Evolutionary conservation across 2,888 invertebrate genomes (phyloP).

Genomic region (Coleophora deauratella): DNA sequence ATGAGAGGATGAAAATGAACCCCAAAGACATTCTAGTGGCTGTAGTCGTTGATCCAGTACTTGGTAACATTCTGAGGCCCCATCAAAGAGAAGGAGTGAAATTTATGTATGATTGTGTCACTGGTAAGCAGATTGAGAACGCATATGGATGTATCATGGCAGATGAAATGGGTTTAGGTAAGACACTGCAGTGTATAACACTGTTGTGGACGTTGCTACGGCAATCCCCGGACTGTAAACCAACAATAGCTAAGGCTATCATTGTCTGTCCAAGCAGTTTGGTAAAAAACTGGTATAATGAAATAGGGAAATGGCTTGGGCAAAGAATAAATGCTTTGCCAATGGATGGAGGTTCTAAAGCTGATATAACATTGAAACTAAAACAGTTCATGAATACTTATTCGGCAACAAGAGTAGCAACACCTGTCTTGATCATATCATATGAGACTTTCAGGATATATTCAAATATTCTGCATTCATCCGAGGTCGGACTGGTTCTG

Average conservation of each 20-base stretch:
- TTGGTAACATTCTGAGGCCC: constrained; percentile 92
- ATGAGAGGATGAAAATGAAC: constrained; percentile 89
- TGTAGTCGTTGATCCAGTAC: constrained; percentile 96
- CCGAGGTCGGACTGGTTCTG: constrained; percentile 95
- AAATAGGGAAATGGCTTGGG: constrained; percentile 96
- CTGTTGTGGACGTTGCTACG: constrained; percentile 94
- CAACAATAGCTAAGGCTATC: constrained; percentile 92
- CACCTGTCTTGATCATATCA: constrained; percentile 96
- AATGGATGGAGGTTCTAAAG: constrained; percentile 91
- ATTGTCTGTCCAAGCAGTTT: constrained; percentile 98
- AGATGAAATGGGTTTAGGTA: constrained; percentile 99
- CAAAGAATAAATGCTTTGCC: constrained; percentile 86
- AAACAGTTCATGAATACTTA: constrained; percentile 89
- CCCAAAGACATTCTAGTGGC: constrained; percentile 83
- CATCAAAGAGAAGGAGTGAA: constrained; percentile 99
- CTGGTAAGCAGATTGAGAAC: constrained; percentile 88
- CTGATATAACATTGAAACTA: constrained; percentile 86
- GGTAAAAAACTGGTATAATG: constrained; percentile 99
- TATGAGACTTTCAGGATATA: constrained; percentile 99
- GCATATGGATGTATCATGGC: constrained; percentile 99
- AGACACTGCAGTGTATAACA: constrained; percentile 98
- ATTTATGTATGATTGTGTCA: constrained; percentile 99
- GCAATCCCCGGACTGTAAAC: constrained; percentile 94
- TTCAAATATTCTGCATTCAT: constrained; percentile 88
- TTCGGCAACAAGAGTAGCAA: constrained; percentile 83